Percentiles rank a stretch among this genome's conserved stretches.
Evolutionary conservation across 2,113 vertebrate genomes (phyloP).

Genomic region (Syngnathoides biaculeatus): DNA sequence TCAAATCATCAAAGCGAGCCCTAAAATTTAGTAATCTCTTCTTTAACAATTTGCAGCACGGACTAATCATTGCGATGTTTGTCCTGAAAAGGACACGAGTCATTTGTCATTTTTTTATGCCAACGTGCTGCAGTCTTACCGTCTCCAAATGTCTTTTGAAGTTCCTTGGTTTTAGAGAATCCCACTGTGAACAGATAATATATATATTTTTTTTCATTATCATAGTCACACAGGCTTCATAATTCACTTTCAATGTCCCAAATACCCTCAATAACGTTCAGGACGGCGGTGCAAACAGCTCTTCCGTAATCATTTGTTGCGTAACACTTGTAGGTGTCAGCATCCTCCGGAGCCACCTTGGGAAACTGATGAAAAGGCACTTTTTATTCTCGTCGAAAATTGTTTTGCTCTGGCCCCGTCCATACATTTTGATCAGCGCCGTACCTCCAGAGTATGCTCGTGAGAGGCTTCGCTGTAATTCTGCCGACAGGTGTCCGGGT

Average conservation of each 20-base stretch:
- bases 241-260: not conserved
- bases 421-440: not conserved
- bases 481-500: slow-evolving; percentile 69
- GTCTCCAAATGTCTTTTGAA: slow-evolving; percentile 47
- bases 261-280: slow-evolving; percentile 83
- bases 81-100: not conserved
- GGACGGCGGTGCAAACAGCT: slow-evolving; percentile 75
- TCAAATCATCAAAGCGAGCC: not conserved
- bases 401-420: not conserved
- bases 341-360: slow-evolving; percentile 72
- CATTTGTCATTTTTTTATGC: not conserved
- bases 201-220: not conserved
- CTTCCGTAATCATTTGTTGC: slow-evolving; percentile 82
- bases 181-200: slow-evolving; percentile 74
- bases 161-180: slow-evolving; percentile 78
- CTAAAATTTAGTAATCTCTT: not conserved
- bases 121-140: slow-evolving; percentile 32
- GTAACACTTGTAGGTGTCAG: slow-evolving; percentile 82
- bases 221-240: not conserved
- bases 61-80: not conserved
- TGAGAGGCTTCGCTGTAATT: slow-evolving; percentile 56
- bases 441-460: slow-evolving; percentile 81
- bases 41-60: slow-evolving; percentile 1
- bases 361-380: slow-evolving; percentile 73
- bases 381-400: not conserved